Base-by-base conservation (phyloP, 2,113 vertebrate genomes). In the Ptilonorhynchus violaceus region DNA sequence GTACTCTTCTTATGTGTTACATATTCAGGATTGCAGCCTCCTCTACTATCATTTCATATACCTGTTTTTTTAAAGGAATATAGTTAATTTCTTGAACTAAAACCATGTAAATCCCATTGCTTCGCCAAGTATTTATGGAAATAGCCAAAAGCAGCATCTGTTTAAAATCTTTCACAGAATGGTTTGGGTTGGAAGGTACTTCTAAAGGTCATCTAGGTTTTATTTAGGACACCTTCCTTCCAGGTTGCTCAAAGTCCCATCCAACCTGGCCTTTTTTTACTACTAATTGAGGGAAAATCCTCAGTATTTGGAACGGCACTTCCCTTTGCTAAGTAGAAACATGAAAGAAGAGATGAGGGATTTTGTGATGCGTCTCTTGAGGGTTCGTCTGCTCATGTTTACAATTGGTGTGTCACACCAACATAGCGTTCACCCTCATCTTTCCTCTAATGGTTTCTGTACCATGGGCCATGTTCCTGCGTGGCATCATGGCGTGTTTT, bases 1-100 rank as follows among this genome's bases (percentile, higher is more conserved):
- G 20, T 1, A 1, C 55, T 39, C 27, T 63, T 41, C 63, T 16
- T 2, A 11, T 3, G 21, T 8, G 0, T 7, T 14, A 11, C 2
- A 0, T 10, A 6, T 7, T 53, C 22, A 60, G 64, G 37, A 27
- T 10, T 53, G 37, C 33, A 53, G 11, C 14, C 46, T 79, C 39
- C 25, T 39, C 24, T 24, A 0, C 17, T 49, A 37, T 28, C 2
- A 6, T 39, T 53, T 63, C 24, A 37, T 31, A 5, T 27, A 33
- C 24, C 14, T 59, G 4, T 0, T 13, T 64, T 85, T 88, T 81
- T 10, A 11, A 79, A 82, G 4, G 5, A 25, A 6, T 12, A 1
- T 4, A 27, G 25, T 41, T 86, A 3, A 52, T 90, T 88, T 91
- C 9, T 74, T 88, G 30, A 55, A 47, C 35, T 75, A 42, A 95